Conservation (phyloP, 2,113 vertebrate genomes). For the Pseudonaja textilis region DNA sequence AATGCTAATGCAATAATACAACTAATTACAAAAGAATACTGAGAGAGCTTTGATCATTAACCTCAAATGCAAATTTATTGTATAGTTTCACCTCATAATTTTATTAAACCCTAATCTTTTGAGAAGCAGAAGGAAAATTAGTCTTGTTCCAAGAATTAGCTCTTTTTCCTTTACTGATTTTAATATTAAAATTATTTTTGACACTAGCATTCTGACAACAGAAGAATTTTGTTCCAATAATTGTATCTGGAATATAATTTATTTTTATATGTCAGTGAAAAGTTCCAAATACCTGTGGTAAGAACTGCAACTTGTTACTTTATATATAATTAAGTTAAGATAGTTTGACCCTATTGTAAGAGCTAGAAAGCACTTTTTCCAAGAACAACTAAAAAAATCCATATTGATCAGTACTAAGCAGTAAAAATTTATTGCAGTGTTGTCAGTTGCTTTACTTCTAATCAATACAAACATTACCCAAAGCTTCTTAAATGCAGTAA, state of each 20-base stretch:
- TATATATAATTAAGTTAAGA: conserved; percentile 72
- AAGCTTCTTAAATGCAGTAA: conserved; percentile 77
- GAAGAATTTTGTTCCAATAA: background rate
- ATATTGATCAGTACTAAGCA: conserved; percentile 86
- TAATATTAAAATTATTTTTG: background rate
- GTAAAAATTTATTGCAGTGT: conserved; percentile 84
- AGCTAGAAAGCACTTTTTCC: conserved; percentile 79
- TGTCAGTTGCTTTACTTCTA: conserved; percentile 73
- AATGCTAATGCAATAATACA: background rate
- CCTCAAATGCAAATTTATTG: background rate
- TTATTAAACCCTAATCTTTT: background rate
- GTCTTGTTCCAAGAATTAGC: background rate
- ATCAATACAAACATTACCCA: conserved; percentile 85
- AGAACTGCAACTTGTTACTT: conserved; percentile 68
- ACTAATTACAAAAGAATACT: background rate
- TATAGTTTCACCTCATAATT: background rate
- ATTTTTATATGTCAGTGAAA: background rate
- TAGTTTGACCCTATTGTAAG: conserved; percentile 64
- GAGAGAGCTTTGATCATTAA: background rate
- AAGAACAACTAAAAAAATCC: conserved; percentile 82
- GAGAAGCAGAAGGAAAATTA: background rate
- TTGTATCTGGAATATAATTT: background rate
- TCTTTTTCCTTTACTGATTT: background rate
- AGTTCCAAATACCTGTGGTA: background rate
- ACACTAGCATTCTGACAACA: background rate